Evolutionary conservation across 2,888 invertebrate genomes (phyloP).

Genomic region (Andrena bucephala): DNA sequence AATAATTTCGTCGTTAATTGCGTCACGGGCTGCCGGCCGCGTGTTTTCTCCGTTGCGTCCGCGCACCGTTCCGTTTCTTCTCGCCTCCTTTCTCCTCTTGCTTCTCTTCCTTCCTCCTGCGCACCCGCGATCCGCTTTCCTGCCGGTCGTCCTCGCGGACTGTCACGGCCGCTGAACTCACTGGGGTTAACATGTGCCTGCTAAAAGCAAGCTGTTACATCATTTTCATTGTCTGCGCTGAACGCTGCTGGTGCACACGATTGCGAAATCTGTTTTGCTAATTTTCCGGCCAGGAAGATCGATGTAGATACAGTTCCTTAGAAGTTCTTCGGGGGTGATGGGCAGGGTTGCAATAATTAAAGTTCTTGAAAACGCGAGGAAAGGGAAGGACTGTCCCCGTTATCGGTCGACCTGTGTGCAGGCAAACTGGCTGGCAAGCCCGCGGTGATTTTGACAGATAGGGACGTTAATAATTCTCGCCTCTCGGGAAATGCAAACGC

Average conservation of each 20-base stretch:
- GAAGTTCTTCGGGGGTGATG: too few relatives aligned
- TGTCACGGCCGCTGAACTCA: background rate
- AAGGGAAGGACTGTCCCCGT: conserved; percentile 1
- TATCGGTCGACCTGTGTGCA: conserved; percentile 17
- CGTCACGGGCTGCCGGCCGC: conserved; percentile 63
- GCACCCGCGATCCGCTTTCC: conserved; percentile 29
- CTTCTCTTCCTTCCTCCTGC: conserved; percentile 7
- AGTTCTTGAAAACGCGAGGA: background rate
- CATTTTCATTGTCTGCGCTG: too few relatives aligned
- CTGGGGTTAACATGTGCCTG: background rate
- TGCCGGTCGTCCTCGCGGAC: background rate
- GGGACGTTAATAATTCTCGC: conserved; percentile 43
- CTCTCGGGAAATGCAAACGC: conserved; percentile 25
- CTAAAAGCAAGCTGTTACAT: too few relatives aligned
- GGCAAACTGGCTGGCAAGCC: background rate
- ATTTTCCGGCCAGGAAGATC: too few relatives aligned
- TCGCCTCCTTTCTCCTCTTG: conserved; percentile 14
- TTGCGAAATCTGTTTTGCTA: too few relatives aligned
- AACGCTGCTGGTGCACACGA: too few relatives aligned
- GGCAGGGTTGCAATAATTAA: too few relatives aligned
- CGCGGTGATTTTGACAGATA: conserved; percentile 41
- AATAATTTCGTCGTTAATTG: conserved; percentile 71
- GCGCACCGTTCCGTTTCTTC: conserved; percentile 30
- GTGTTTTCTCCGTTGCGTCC: conserved; percentile 64
- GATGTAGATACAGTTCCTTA: too few relatives aligned